phyloP scores from a whole-genome alignment of 2,113 vertebrate genomes.

The Mohoua ochrocephala region DNA sequence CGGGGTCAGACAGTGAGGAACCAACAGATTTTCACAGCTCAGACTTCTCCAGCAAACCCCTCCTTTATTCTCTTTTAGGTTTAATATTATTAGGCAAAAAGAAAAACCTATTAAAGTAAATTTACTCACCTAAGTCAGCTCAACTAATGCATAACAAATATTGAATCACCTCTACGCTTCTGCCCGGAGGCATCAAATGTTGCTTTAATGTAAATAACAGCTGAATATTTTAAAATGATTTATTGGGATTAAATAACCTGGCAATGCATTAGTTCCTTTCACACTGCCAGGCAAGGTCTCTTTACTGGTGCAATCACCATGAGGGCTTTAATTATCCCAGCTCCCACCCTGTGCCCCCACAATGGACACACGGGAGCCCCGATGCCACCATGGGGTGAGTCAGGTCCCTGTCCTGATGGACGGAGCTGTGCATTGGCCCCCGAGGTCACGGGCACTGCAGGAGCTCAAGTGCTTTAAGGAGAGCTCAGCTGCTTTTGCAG shows the following conservation, averaged over 20 bases:
- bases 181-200: not conserved
- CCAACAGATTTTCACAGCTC: not conserved
- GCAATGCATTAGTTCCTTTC: not conserved
- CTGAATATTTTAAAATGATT: conserved; percentile 5
- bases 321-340: not conserved
- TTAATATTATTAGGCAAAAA: not conserved
- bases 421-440: rapidly evolving
- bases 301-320: not conserved
- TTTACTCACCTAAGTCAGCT: conserved; percentile 8
- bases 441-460: not conserved
- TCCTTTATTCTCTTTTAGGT: not conserved
- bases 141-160: conserved; percentile 44
- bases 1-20: not conserved
- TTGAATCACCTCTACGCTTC: not conserved
- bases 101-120: not conserved
- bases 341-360: not conserved
- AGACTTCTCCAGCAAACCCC: not conserved
- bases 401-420: not conserved
- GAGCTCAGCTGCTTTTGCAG: not conserved
- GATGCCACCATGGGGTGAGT: rapidly evolving
- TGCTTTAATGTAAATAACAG: conserved; percentile 39
- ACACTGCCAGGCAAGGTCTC: not conserved
- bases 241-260: conserved; percentile 18
- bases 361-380: rapidly evolving
- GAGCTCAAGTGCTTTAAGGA: rapidly evolving